Percentiles rank a stretch among this genome's conserved stretches.
Conservation (phyloP, 2,113 vertebrate species). For the Lynx canadensis region DNA sequence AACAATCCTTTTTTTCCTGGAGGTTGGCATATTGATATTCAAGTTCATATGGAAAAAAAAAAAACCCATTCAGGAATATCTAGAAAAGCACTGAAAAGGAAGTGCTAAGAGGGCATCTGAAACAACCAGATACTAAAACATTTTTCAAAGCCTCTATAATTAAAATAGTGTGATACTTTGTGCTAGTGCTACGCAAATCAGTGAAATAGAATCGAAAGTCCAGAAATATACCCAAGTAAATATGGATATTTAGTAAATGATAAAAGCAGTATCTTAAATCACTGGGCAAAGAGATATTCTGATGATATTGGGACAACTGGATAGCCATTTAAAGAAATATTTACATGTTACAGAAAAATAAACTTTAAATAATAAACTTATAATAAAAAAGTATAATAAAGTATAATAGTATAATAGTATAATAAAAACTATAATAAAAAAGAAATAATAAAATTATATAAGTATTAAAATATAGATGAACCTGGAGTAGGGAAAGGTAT, state of each 20-base stretch:
- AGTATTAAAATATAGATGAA: not conserved
- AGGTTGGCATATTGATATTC: not conserved
- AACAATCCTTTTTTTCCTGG: not conserved
- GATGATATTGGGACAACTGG: not conserved
- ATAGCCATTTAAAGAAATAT: not conserved
- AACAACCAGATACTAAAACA: not conserved
- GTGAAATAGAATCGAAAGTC: not conserved
- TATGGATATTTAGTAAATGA: not conserved
- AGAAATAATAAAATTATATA: not conserved
- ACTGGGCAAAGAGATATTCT: not conserved
- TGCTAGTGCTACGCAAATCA: not conserved
- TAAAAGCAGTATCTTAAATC: not conserved
- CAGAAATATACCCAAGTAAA: not conserved
- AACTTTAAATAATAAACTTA: not conserved
- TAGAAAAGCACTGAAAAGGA: not conserved
- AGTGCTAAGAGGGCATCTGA: not conserved
- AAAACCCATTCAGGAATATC: not conserved
- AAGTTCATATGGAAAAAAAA: not conserved
- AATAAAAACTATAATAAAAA: no score
- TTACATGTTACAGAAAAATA: not conserved
- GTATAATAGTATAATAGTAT: no score
- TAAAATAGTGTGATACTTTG: not conserved
- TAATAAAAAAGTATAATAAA: no score
- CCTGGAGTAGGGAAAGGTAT: not conserved
- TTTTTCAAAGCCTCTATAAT: not conserved